A percentile compares a stretch with the other conserved stretches of the same genome.
Conservation (phyloP, 2,888 invertebrate species). For the Microplitis manilae region DNA sequence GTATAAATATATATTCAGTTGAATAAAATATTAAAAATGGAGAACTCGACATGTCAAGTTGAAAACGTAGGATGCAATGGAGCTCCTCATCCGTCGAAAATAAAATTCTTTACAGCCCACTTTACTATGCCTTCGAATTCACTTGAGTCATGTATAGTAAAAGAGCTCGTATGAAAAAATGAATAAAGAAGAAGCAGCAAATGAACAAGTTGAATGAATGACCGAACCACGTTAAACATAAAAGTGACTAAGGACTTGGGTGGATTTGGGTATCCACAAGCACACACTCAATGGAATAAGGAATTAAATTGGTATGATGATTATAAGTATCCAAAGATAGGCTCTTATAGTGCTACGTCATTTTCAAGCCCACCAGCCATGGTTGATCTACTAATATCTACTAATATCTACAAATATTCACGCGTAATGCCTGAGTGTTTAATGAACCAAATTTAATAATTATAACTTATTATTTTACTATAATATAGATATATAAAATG, state of each 20-base stretch:
- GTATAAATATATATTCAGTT: not conserved
- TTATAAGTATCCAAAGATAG: constrained; percentile 30
- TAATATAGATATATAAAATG: not conserved
- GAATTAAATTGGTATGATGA: constrained; percentile 40
- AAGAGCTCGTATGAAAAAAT: constrained; percentile 16
- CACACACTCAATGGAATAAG: constrained; percentile 34
- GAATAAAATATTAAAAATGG: not conserved
- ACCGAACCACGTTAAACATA: constrained; percentile 33
- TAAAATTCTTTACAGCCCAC: constrained; percentile 47
- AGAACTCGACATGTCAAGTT: not conserved
- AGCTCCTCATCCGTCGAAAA: constrained; percentile 42
- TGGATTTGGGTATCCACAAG: constrained; percentile 10
- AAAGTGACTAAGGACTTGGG: constrained; percentile 29
- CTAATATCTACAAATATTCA: not conserved
- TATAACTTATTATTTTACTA: too few relatives aligned
- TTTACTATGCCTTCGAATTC: constrained; percentile 38
- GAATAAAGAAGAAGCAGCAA: constrained; percentile 13
- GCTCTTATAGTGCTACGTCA: constrained; percentile 36
- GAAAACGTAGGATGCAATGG: constrained; percentile 48
- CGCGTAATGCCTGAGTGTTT: constrained; percentile 3
- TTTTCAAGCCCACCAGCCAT: constrained; percentile 32
- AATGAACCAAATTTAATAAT: not conserved
- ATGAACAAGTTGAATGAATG: constrained; percentile 35
- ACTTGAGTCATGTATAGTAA: constrained; percentile 28
- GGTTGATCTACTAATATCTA: constrained; percentile 25